Evolutionary conservation across 2,113 vertebrate species (phyloP).

Genomic region (Ciconia maguari): DNA sequence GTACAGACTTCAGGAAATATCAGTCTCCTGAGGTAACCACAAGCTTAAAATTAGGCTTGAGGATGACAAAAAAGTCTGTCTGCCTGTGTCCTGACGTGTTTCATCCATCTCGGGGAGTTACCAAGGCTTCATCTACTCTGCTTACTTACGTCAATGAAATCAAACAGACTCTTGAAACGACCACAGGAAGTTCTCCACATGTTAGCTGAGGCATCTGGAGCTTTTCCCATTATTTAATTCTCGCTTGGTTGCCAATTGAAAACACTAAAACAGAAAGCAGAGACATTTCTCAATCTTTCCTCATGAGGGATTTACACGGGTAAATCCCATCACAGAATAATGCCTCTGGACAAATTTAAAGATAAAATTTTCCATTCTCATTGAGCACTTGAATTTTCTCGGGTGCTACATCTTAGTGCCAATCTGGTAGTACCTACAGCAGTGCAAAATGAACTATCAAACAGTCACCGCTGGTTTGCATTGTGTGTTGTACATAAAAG

Average conservation of each 20-base stretch:
- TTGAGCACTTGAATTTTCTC: not conserved
- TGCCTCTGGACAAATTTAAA: not conserved
- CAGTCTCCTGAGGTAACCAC: slow-evolving; percentile 68
- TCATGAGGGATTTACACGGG: not conserved
- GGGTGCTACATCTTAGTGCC: not conserved
- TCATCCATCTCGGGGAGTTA: slow-evolving; percentile 24
- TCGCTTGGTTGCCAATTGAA: slow-evolving; percentile 32
- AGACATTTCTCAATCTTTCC: slow-evolving; percentile 46
- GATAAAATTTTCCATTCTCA: not conserved
- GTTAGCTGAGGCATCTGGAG: slow-evolving; percentile 45
- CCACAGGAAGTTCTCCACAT: slow-evolving; percentile 44
- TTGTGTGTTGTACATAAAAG: not conserved
- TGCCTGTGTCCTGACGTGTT: slow-evolving; percentile 1
- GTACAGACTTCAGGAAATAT: slow-evolving; percentile 61
- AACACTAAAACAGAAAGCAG: slow-evolving; percentile 40
- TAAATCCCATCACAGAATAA: slow-evolving; percentile 13
- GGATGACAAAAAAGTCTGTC: slow-evolving; percentile 42
- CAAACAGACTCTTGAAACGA: slow-evolving; percentile 14
- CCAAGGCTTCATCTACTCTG: not conserved
- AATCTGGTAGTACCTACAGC: not conserved
- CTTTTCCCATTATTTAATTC: slow-evolving; percentile 31
- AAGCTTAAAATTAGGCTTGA: slow-evolving; percentile 48
- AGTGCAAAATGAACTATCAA: not conserved
- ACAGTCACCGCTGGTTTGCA: not conserved
- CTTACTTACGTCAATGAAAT: slow-evolving; percentile 29